Percentiles rank a stretch among this genome's conserved stretches.
Evolutionary conservation across 2,797 vertebrate species (phyloP).

Genomic region (Lemur catta): DNA sequence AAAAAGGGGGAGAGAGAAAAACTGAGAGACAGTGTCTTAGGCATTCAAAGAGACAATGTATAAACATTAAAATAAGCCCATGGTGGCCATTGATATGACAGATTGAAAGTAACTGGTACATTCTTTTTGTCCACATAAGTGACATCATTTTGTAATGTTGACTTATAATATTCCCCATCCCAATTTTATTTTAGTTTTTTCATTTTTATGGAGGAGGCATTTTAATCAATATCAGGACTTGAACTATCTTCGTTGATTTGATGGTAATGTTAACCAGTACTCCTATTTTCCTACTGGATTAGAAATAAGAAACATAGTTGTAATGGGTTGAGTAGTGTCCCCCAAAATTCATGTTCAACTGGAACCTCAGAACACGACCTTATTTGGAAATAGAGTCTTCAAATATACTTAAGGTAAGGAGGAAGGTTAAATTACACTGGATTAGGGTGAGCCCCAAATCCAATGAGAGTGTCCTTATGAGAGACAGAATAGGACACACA

Average conservation of each 20-base stretch:
- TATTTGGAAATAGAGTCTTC: not conserved
- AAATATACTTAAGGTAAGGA: not conserved
- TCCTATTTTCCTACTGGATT: not conserved
- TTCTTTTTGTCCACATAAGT: not conserved
- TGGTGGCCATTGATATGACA: not conserved
- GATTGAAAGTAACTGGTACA: not conserved
- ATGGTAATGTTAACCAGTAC: not conserved
- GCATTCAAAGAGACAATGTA: not conserved
- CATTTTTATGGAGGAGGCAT: not conserved
- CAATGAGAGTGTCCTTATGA: not conserved
- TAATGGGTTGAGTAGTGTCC: not conserved
- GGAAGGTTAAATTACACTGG: not conserved
- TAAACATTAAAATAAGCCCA: not conserved
- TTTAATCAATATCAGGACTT: not conserved
- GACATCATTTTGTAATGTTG: not conserved
- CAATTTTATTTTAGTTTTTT: not conserved
- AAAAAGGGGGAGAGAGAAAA: not conserved
- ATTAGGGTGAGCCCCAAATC: not conserved
- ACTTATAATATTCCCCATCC: not conserved
- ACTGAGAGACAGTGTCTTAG: not conserved
- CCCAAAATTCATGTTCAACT: not conserved
- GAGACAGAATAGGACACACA: not conserved
- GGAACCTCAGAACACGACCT: not conserved
- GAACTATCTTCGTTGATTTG: not conserved
- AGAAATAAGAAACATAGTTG: not conserved